A percentile compares a stretch with the other conserved stretches of the same genome.
phyloP scores from a whole-genome alignment of 2,888 invertebrate species.

The Drosophila nr. perissopoda region DNA sequence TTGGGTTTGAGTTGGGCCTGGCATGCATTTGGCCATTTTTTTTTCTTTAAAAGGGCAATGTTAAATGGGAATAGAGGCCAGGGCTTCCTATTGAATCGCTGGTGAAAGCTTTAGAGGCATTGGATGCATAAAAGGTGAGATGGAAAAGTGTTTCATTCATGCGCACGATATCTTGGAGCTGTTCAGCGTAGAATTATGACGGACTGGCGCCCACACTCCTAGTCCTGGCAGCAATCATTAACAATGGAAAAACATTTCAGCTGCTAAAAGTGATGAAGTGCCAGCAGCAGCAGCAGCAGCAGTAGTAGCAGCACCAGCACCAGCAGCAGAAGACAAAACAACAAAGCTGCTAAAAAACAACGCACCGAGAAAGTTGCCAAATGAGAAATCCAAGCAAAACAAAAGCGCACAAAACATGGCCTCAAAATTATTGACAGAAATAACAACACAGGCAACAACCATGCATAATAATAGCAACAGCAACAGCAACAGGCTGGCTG shows the following conservation, averaged over 20 bases:
- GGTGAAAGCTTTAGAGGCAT: not conserved
- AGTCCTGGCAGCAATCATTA: not conserved
- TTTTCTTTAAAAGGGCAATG: not conserved
- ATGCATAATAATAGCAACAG: slow-evolving; percentile 23
- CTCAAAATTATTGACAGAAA: slow-evolving; percentile 57
- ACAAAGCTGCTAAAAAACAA: slow-evolving; percentile 13
- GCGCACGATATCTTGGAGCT: slow-evolving; percentile 5
- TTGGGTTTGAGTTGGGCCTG: not conserved
- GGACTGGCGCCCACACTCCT: not conserved
- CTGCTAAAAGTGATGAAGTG: slow-evolving; percentile 18
- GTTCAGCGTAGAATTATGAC: slow-evolving; percentile 26
- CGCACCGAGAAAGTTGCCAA: slow-evolving; percentile 33
- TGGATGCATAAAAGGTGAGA: not conserved
- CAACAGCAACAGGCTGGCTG: slow-evolving; percentile 41
- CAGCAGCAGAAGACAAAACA: slow-evolving; percentile 10
- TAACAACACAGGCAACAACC: slow-evolving; percentile 32
- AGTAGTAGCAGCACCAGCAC: not conserved
- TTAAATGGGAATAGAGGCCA: slow-evolving; percentile 10
- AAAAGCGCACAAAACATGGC: slow-evolving; percentile 48
- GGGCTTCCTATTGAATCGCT: not conserved
- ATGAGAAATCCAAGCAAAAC: slow-evolving; percentile 43
- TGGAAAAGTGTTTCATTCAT: slow-evolving; percentile 6
- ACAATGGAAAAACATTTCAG: slow-evolving; percentile 15
- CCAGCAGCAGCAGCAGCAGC: not conserved
- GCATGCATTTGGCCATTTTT: slow-evolving; percentile 15